Evolutionary conservation across 2,113 vertebrate species (phyloP).

Genomic region (Trogon surrucura): DNA sequence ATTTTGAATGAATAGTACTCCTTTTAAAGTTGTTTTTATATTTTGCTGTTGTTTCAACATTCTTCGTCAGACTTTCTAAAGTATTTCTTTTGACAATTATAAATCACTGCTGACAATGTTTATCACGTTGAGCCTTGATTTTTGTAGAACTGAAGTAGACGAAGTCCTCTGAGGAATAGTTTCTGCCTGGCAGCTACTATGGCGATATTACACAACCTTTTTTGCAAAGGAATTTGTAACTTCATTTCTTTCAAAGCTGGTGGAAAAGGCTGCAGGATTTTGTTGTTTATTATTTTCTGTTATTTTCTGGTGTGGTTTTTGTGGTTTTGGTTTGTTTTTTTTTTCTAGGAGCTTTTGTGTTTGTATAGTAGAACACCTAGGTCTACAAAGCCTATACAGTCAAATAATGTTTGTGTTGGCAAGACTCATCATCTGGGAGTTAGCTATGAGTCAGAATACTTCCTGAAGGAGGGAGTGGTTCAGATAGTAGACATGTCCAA

Average conservation of each 20-base stretch:
- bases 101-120: not conserved
- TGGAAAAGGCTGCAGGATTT: not conserved
- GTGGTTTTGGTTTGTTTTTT: too few relatives aligned
- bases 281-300: not conserved
- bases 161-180: not conserved
- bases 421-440: not conserved
- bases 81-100: not conserved
- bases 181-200: not conserved
- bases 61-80: not conserved
- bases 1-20: not conserved
- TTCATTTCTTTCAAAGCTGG: not conserved
- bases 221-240: not conserved
- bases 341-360: not conserved
- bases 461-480: not conserved
- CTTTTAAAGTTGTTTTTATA: not conserved
- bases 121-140: not conserved
- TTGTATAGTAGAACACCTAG: accelerated
- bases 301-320: too few relatives aligned
- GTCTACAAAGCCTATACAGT: not conserved
- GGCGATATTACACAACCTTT: not conserved
- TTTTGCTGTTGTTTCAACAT: not conserved
- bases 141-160: not conserved
- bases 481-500: not conserved
- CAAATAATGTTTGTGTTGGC: not conserved
- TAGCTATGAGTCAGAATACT: not conserved